Evolutionary conservation across 2,797 vertebrate genomes (phyloP).

Genomic region (Chaetophractus vellerosus): DNA sequence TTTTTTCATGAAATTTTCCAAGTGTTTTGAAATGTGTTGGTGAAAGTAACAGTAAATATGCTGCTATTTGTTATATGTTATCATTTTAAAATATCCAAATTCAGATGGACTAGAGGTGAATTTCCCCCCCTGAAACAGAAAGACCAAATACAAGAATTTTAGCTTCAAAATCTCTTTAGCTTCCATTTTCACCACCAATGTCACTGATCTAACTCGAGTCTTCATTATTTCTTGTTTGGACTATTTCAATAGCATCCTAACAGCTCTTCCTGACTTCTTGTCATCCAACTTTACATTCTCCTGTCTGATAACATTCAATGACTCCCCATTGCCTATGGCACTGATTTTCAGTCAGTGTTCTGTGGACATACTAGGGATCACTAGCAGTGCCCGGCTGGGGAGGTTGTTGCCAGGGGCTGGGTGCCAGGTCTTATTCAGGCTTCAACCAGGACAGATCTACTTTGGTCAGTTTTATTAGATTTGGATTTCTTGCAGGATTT

Average conservation of each 20-base stretch:
- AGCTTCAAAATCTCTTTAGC: background rate
- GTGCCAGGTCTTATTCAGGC: background rate
- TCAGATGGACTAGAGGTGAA: background rate
- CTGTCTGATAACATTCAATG: background rate
- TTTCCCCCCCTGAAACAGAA: constrained; percentile 27
- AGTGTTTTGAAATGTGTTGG: background rate
- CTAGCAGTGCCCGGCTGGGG: background rate
- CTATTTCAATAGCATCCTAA: background rate
- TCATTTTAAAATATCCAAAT: constrained; percentile 25
- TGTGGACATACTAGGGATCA: background rate
- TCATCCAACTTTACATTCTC: background rate
- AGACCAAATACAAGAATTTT: background rate
- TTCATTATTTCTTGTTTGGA: background rate
- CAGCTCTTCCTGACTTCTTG: background rate
- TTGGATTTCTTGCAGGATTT: constrained; percentile 28
- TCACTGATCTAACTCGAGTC: background rate
- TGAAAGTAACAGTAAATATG: background rate
- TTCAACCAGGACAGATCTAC: background rate
- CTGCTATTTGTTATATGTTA: background rate
- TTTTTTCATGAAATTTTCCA: constrained; percentile 29
- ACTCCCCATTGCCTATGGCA: background rate
- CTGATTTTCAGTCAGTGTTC: background rate
- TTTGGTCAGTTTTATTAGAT: background rate
- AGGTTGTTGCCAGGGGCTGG: background rate
- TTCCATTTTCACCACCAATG: background rate